Evolutionary conservation across 1,140 invertebrate species (phyloP).

Genomic region (Hormaphis cornu): DNA sequence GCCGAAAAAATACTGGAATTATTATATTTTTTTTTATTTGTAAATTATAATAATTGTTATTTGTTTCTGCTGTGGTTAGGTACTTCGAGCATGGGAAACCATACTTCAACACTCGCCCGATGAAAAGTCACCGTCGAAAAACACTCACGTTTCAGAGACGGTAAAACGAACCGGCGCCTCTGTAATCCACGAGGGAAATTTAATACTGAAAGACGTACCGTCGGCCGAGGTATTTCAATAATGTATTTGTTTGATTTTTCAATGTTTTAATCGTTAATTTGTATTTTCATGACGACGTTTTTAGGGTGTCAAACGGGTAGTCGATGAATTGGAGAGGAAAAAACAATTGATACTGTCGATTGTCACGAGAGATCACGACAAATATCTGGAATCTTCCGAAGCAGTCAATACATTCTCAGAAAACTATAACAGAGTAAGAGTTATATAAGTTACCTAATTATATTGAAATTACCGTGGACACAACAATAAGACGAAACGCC

Average conservation of each 20-base stretch:
- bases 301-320: constrained; percentile 51
- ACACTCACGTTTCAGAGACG: not conserved
- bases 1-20: too few relatives aligned
- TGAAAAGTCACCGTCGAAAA: constrained; percentile 8
- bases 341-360: constrained; percentile 57
- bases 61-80: not conserved
- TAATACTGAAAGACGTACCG: constrained; percentile 17
- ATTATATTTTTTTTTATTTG: too few relatives aligned
- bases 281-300: too few relatives aligned
- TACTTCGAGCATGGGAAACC: constrained; percentile 19
- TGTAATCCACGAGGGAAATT: constrained; percentile 28
- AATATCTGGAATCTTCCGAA: constrained; percentile 58
- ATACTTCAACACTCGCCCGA: constrained; percentile 24
- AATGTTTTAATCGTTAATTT: too few relatives aligned
- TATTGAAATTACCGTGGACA: too few relatives aligned
- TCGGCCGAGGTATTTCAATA: not conserved
- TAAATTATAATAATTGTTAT: not conserved
- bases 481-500: too few relatives aligned
- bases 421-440: constrained; percentile 56
- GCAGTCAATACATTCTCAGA: constrained; percentile 59
- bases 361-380: constrained; percentile 61
- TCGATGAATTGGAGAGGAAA: constrained; percentile 65
- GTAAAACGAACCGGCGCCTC: constrained; percentile 26
- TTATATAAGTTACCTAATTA: not conserved
- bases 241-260: too few relatives aligned